Base-by-base conservation (phyloP, 2,888 invertebrate genomes). In the Rhingia rostrata region DNA sequence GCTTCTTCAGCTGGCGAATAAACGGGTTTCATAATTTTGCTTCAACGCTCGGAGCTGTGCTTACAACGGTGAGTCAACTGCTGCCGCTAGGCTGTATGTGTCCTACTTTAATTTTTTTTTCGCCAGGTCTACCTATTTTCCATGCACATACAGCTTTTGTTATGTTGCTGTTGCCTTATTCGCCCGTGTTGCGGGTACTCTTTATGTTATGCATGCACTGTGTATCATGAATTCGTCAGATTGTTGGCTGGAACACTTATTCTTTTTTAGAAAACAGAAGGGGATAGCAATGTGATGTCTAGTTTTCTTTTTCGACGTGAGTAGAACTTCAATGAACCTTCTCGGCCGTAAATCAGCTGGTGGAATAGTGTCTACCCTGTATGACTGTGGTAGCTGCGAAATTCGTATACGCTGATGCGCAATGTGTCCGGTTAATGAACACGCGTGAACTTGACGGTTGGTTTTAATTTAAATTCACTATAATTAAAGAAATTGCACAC, bases 21-120 rank as follows among this genome's bases (percentile, higher is more conserved):
- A 83, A 78, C 77, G 72, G 58, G 78, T 83, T 83, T 78, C 72
- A 67, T 83, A 77, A 72, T 41, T 75, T 83, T 67, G 66, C 82
- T 32, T 61, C 54, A 66, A 67, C 47, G 73, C 67, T 39, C 37
- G 14, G 14, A 54, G 72, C 67, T 43, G 63, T 37, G 78, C 78
- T 83, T 73, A 61, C 56, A 73, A 73, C 67, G 61, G 78, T 78
- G 82, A 83, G 74, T 78, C 82, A 83, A 66, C 77, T 77, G 77
- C 78, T 61, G 72, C 79, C 66, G 66, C 73, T 73, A 70, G 70
- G 51, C 77, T 47, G n/a, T 69, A 63, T 63, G 67, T 83, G 82
- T 83, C 82, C 82, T 67, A 83, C 72, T 78, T 83, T 72, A 66
- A 45, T 56, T 49, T 39, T 54, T 56, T 56, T 53, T 51, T 51